Evolutionary conservation across 1,140 invertebrate species (phyloP), one percentile per base, ranked within the genome.

Genomic region (Ceratosolen fusciceps): DNA sequence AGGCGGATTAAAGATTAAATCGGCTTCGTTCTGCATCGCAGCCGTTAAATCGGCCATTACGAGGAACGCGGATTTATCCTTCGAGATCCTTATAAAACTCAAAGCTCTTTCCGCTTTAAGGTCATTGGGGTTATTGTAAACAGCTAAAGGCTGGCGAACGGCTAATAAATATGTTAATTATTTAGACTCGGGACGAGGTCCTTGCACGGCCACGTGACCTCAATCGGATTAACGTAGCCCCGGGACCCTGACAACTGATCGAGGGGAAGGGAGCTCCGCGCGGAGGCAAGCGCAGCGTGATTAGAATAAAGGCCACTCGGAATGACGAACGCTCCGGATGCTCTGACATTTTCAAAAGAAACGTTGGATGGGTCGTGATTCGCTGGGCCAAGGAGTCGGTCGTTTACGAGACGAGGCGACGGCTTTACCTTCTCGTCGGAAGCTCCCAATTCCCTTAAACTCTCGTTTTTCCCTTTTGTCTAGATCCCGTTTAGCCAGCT

Each of bases 61-160:
- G 60, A 65, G 60, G 14, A 12, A 16, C 31, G 16, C 37, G 60
- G 8, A 65, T 65, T 65, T 65, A 65, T 65, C 37, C 31, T 31
- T 65, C 29, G 60, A 24, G 60, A 21, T 65, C n/a, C 60, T 65
- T 65, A 65, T 65, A 65, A 37, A 65, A 65, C 60, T 37, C 16
- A 65, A 65, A 65, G 60, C 24, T 65, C 31, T 65, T 65, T 65
- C 60, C 60, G 37, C 37, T 65, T 21, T 19, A 65, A 65, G 60
- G 31, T n/a, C n/a, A n/a, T n/a, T n/a, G n/a, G n/a, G n/a, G n/a
- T n/a, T n/a, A n/a, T n/a, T n/a, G n/a, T n/a, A n/a, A n/a, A n/a
- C n/a, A 37, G 60, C 37, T 21, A 65, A 62, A 65, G 60, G 14
- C 19, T n/a, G 60, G 14, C 10, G n/a, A 37, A 37, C 21, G 16